Evolutionary conservation across 2,888 invertebrate genomes (phyloP).

Genomic region (Stictocephala bisonia): DNA sequence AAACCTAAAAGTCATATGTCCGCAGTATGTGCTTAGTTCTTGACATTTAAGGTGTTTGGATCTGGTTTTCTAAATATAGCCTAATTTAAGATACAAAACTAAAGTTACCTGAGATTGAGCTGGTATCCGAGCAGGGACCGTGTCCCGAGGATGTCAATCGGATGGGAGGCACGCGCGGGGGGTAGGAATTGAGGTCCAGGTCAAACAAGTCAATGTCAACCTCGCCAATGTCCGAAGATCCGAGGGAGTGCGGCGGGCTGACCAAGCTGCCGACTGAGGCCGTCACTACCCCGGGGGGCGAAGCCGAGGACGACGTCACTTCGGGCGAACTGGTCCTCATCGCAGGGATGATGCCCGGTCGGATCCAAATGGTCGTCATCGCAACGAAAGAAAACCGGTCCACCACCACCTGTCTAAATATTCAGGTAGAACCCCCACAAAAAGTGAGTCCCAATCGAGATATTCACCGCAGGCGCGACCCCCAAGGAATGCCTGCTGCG

Average conservation of each 20-base stretch:
- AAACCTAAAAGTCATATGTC: no score
- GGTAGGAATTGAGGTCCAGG: constrained; percentile 68
- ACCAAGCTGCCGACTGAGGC: constrained; percentile 40
- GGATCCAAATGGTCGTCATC: constrained; percentile 42
- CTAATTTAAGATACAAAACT: not conserved
- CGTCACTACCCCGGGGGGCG: constrained; percentile 41
- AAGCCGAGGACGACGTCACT: constrained; percentile 79
- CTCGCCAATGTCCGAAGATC: constrained; percentile 79
- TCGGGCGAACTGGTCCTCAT: constrained; percentile 69
- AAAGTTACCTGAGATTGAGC: constrained; percentile 66
- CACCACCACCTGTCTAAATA: not conserved
- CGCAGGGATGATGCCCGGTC: constrained; percentile 6
- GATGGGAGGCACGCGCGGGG: constrained; percentile 49
- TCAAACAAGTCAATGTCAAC: constrained; percentile 85
- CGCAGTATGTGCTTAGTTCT: no score
- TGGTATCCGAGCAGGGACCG: constrained; percentile 64
- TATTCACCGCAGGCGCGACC: no score
- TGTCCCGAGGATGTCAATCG: constrained; percentile 61
- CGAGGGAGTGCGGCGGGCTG: constrained; percentile 65
- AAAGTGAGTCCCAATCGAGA: constrained; percentile 2
- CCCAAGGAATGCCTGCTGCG: not conserved
- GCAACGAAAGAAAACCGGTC: not conserved
- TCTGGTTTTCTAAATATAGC: no score
- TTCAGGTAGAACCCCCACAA: constrained; percentile 9
- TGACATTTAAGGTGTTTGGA: no score